Conservation (phyloP, 2,113 vertebrate genomes). For the Hepsetus odoe region DNA sequence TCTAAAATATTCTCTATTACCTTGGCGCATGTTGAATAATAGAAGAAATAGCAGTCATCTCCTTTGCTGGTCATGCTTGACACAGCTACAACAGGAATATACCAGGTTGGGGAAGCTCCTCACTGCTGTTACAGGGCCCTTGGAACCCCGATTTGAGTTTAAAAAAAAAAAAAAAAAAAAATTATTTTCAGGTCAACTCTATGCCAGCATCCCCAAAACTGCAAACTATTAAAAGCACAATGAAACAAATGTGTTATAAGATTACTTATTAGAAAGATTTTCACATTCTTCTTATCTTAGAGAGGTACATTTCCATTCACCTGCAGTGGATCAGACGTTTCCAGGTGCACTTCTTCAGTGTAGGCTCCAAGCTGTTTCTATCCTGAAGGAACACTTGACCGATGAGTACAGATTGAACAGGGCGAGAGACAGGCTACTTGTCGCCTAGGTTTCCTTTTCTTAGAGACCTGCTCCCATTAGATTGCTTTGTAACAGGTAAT, state of each 20-base stretch:
- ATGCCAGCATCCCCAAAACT: background rate
- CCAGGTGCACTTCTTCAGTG: slow-evolving; percentile 77
- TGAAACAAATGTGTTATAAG: background rate
- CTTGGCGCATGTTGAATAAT: slow-evolving; percentile 94
- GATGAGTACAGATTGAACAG: slow-evolving; percentile 91
- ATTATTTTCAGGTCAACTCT: slow-evolving; percentile 16
- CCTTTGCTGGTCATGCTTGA: slow-evolving; percentile 86
- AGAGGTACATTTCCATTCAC: slow-evolving; percentile 62
- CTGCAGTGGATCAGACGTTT: slow-evolving; percentile 75
- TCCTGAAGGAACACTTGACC: slow-evolving; percentile 98
- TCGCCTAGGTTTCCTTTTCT: slow-evolving; percentile 86
- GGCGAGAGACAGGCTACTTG: slow-evolving; percentile 76
- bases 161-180: slow-evolving; percentile 44
- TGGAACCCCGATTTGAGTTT: slow-evolving; percentile 53
- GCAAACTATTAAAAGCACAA: background rate
- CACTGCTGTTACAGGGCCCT: slow-evolving; percentile 53
- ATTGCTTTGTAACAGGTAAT: slow-evolving; percentile 76
- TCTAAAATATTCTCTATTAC: slow-evolving; percentile 59
- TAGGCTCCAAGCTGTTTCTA: slow-evolving; percentile 79
- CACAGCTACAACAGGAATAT: slow-evolving; percentile 32
- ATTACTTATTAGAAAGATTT: background rate
- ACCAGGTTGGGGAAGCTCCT: slow-evolving; percentile 49
- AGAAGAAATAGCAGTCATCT: slow-evolving; percentile 97
- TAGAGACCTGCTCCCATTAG: slow-evolving; percentile 78
- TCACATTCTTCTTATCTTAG: background rate